Conservation (phyloP, 2,113 vertebrate species). For the Leiothrix lutea region DNA sequence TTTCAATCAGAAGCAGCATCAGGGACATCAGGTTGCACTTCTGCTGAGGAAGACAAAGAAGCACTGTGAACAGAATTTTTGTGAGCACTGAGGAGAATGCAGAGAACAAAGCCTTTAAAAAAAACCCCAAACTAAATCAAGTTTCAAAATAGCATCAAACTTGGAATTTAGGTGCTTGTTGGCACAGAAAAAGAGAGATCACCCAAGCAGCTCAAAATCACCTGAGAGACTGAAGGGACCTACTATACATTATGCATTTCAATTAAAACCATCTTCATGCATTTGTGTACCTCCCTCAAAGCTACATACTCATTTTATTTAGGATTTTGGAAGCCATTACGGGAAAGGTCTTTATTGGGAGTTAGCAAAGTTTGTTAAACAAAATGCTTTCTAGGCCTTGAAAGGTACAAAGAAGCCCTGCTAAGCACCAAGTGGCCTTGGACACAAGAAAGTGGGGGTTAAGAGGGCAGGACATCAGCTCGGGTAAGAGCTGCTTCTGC, state of each 20-base stretch:
- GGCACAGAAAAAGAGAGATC: not conserved
- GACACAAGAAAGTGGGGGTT: not conserved
- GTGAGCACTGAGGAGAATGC: not conserved
- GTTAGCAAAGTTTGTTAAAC: not conserved
- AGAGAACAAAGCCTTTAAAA: not conserved
- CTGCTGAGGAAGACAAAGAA: not conserved
- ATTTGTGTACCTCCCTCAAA: not conserved
- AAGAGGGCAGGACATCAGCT: not conserved
- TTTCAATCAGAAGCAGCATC: not conserved
- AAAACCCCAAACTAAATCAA: not conserved
- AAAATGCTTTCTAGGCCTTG: not conserved
- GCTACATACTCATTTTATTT: not conserved
- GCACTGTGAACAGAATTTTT: not conserved
- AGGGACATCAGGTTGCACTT: rapidly evolving
- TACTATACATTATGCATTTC: not conserved
- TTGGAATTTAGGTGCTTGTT: not conserved
- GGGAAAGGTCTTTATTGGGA: not conserved
- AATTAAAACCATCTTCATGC: not conserved
- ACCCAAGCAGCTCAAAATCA: not conserved
- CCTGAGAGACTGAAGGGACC: not conserved
- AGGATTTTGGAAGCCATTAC: not conserved
- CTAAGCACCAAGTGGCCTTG: not conserved
- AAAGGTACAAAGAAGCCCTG: not conserved
- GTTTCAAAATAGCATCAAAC: not conserved
- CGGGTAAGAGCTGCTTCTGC: not conserved